Percentiles rank a stretch among this genome's conserved stretches.
Evolutionary conservation across 2,888 invertebrate species (phyloP).

Genomic region (Pollenia griseotomentosa): DNA sequence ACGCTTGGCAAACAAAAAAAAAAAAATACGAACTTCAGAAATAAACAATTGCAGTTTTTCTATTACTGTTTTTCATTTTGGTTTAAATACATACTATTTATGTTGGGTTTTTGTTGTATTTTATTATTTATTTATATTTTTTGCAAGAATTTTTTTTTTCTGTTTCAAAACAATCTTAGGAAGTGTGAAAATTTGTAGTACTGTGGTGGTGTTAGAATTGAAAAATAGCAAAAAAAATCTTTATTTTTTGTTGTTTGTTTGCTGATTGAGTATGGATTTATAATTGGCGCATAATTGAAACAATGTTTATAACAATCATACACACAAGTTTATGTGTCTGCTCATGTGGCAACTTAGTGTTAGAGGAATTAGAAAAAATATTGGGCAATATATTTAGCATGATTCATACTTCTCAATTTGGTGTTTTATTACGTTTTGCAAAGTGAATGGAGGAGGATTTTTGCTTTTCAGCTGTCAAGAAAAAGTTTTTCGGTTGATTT

Average conservation of each 20-base stretch:
- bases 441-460: conserved; percentile 65
- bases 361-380: conserved; percentile 20
- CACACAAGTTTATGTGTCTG: conserved; percentile 12
- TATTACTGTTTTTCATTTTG: conserved; percentile 3
- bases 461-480: conserved; percentile 20
- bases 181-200: conserved; percentile 67
- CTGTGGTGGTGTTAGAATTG: conserved; percentile 42
- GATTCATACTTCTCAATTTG: conserved; percentile 63
- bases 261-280: conserved; percentile 53
- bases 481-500: background rate
- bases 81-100: conserved; percentile 56
- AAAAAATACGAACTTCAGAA: conserved; percentile 19
- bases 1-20: conserved; percentile 29
- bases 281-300: conserved; percentile 73
- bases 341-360: conserved; percentile 3
- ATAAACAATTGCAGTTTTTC: conserved; percentile 22
- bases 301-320: conserved; percentile 35
- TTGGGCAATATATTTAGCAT: conserved; percentile 56
- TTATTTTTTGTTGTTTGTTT: conserved; percentile 14
- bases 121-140: too few species aligned
- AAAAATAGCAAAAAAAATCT: conserved; percentile 6
- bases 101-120: conserved; percentile 5
- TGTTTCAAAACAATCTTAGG: conserved; percentile 50
- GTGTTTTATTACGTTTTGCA: conserved; percentile 31
- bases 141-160: background rate